Evolutionary conservation across 2,113 vertebrate species (phyloP).

Genomic region (Bombycilla garrulus): DNA sequence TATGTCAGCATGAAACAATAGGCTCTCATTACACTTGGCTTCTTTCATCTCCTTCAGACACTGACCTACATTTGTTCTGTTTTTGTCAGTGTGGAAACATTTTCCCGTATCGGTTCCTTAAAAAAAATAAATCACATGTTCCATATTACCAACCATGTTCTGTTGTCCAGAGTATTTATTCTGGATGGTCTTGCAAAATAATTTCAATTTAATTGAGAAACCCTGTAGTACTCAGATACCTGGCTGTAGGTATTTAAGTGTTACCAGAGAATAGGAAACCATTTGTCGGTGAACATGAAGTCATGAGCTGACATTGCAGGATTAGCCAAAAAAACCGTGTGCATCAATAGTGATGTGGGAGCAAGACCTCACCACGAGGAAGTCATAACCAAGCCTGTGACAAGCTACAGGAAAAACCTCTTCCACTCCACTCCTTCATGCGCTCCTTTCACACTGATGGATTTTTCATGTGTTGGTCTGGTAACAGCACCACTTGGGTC

Average conservation of each 20-base stretch:
- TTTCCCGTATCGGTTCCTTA: not conserved
- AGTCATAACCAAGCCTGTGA: not conserved
- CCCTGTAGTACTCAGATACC: not conserved
- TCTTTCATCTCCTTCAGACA: constrained; percentile 59
- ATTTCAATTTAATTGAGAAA: not conserved
- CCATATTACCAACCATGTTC: not conserved
- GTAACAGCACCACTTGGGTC: not conserved
- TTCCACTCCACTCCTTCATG: not conserved
- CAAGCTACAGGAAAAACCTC: not conserved
- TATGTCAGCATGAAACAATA: constrained; percentile 41
- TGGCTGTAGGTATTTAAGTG: not conserved
- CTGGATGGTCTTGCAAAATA: not conserved
- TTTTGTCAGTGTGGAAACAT: constrained; percentile 48
- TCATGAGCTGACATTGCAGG: not conserved
- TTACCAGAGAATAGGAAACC: not conserved
- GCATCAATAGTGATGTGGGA: not conserved
- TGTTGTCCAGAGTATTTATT: constrained; percentile 15
- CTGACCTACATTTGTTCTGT: constrained; percentile 42
- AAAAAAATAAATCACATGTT: constrained; percentile 31
- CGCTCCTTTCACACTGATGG: not conserved
- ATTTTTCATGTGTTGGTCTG: not conserved
- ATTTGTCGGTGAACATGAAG: not conserved
- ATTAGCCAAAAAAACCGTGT: not conserved
- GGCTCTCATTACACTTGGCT: constrained; percentile 38
- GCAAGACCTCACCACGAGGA: accelerated